Percentiles rank a stretch among this genome's conserved stretches.
Evolutionary conservation across 2,888 invertebrate species (phyloP).

Genomic region (Allophyes oxyacanthae): DNA sequence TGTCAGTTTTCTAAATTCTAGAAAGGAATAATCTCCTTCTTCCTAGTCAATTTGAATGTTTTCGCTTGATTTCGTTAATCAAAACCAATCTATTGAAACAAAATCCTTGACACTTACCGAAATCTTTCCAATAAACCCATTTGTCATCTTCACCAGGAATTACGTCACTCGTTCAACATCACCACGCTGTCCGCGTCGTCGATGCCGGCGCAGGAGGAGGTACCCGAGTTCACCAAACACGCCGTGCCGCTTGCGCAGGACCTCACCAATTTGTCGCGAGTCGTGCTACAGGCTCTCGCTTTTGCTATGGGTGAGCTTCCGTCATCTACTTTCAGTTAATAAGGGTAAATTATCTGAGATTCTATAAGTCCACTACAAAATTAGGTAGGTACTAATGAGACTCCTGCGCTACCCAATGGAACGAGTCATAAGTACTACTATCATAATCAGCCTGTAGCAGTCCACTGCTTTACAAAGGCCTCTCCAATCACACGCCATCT

Average conservation of each 20-base stretch:
- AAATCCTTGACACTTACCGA: neutral
- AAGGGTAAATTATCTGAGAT: neutral
- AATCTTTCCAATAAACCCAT: neutral
- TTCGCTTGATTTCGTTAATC: too few relatives aligned
- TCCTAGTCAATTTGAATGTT: too few relatives aligned
- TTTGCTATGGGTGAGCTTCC: constrained; percentile 85
- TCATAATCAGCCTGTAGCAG: too few relatives aligned
- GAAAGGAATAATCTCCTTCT: neutral
- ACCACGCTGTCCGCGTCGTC: constrained; percentile 89
- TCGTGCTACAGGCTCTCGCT: constrained; percentile 90
- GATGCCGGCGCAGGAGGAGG: constrained; percentile 92
- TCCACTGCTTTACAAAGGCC: too few relatives aligned
- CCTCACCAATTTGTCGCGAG: constrained; percentile 91
- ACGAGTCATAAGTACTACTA: too few relatives aligned
- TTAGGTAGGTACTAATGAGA: too few relatives aligned
- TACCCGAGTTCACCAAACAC: constrained; percentile 91
- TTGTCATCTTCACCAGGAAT: constrained; percentile 82
- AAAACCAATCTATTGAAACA: neutral
- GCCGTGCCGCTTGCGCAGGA: constrained; percentile 91
- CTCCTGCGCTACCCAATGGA: too few relatives aligned
- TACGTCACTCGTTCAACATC: constrained; percentile 93
- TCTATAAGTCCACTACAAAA: too few relatives aligned
- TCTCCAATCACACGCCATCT: too few relatives aligned
- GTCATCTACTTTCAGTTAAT: neutral
- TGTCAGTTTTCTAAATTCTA: neutral